These are phyloP conservation scores for Thumatha senex DNA, from an alignment of 2,888 invertebrate genomes.

Conservation along the genomic window DNA sequence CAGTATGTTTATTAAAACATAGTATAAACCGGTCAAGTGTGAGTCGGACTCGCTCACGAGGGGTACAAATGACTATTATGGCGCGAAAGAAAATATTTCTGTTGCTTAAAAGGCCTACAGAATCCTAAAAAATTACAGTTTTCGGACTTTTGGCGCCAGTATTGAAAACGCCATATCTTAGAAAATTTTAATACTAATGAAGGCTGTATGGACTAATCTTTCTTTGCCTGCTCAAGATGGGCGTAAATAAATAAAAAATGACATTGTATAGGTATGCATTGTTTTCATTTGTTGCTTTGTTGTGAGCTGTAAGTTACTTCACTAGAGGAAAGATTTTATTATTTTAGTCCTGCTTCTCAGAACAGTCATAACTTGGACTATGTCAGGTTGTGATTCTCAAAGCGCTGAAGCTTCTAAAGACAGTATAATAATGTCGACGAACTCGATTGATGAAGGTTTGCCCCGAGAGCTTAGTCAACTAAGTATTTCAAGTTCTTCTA, in stretches of 20 bases:
- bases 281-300: constrained; percentile 50
- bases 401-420: constrained; percentile 71
- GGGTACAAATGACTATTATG: too few relatives aligned
- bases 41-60: too few relatives aligned
- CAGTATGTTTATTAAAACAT: too few relatives aligned
- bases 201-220: not conserved
- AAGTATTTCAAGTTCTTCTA: constrained; percentile 86
- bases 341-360: not conserved
- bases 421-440: constrained; percentile 67
- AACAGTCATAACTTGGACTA: constrained; percentile 35
- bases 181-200: too few relatives aligned
- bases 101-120: too few relatives aligned
- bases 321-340: constrained; percentile 4
- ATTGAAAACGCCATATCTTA: too few relatives aligned
- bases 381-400: constrained; percentile 72
- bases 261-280: constrained; percentile 40
- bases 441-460: constrained; percentile 82
- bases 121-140: too few relatives aligned
- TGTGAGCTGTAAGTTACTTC: constrained; percentile 22
- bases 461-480: constrained; percentile 87
- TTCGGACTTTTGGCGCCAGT: too few relatives aligned
- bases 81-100: too few relatives aligned
- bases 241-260: constrained; percentile 13
- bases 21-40: too few relatives aligned
- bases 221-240: not conserved